Conservation (phyloP, 2,797 vertebrate genomes). For the Melanotaenia nigrans region DNA sequence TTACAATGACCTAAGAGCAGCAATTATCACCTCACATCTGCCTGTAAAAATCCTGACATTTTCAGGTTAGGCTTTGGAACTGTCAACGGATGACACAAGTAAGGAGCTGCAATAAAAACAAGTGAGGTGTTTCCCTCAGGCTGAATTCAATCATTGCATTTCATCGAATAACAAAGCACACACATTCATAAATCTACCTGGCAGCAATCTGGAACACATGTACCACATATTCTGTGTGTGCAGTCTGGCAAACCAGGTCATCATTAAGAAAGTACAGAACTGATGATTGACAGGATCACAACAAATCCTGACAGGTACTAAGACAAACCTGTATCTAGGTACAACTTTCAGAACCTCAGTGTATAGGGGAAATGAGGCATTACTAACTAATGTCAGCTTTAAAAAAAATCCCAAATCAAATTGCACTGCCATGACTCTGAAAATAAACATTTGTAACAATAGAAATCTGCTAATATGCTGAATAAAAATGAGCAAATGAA, state of each 20-base stretch:
- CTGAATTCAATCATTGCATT: constrained; percentile 56
- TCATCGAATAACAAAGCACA: constrained; percentile 48
- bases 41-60: constrained; percentile 22
- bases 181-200: constrained; percentile 55
- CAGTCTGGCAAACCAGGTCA: constrained; percentile 35
- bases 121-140: constrained; percentile 50
- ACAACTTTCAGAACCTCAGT: constrained; percentile 1
- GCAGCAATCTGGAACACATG: constrained; percentile 45
- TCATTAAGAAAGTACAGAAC: constrained; percentile 27
- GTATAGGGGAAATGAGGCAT: not conserved
- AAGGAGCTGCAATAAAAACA: constrained; percentile 24
- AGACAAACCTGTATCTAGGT: constrained; percentile 15
- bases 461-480: not conserved
- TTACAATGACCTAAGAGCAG: constrained; percentile 15
- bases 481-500: not conserved
- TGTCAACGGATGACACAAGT: constrained; percentile 40
- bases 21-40: constrained; percentile 36
- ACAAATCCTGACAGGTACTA: constrained; percentile 16
- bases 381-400: not conserved
- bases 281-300: constrained; percentile 45
- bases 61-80: constrained; percentile 18
- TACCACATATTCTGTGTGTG: constrained; percentile 35
- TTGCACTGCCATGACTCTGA: too few relatives aligned
- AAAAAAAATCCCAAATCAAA: not conserved
- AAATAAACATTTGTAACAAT: not conserved